Evolutionary conservation across 2,113 vertebrate species (phyloP).

Genomic region (Microtus richardsoni): DNA sequence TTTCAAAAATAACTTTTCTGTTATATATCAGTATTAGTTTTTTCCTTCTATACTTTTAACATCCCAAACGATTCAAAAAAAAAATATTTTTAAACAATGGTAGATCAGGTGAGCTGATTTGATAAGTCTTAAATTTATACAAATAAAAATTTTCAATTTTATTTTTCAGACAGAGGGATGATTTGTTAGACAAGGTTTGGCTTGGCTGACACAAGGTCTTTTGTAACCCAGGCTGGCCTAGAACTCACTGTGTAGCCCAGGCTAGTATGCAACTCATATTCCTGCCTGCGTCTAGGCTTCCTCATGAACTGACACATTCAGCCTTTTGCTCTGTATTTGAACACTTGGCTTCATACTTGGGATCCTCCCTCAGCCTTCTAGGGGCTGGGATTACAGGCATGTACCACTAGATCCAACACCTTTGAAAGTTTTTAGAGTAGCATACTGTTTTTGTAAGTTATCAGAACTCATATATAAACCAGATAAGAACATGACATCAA

Average conservation of each 20-base stretch:
- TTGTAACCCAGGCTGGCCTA: background rate
- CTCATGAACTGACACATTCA: no score
- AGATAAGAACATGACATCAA: background rate
- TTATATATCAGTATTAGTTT: background rate
- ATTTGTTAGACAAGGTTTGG: background rate
- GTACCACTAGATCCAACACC: background rate
- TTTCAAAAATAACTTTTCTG: background rate
- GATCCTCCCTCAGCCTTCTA: no score
- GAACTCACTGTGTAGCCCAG: background rate
- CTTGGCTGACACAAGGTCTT: background rate
- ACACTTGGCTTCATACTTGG: no score
- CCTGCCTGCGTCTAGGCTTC: background rate
- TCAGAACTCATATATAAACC: no score
- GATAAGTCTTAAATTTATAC: background rate
- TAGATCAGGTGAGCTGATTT: background rate
- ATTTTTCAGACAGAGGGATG: background rate
- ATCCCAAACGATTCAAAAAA: background rate
- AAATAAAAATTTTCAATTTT: constrained; percentile 20
- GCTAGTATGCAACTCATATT: background rate
- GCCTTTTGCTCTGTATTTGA: background rate
- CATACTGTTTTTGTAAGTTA: background rate
- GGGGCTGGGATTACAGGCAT: background rate
- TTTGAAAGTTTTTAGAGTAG: background rate
- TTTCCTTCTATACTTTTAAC: constrained; percentile 14
- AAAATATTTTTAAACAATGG: background rate